Percentiles rank a stretch among this genome's conserved stretches.
These are phyloP conservation scores for Dicyrtoma fusca DNA, from an alignment of 2,888 invertebrate species.

Conservation along the genomic window DNA sequence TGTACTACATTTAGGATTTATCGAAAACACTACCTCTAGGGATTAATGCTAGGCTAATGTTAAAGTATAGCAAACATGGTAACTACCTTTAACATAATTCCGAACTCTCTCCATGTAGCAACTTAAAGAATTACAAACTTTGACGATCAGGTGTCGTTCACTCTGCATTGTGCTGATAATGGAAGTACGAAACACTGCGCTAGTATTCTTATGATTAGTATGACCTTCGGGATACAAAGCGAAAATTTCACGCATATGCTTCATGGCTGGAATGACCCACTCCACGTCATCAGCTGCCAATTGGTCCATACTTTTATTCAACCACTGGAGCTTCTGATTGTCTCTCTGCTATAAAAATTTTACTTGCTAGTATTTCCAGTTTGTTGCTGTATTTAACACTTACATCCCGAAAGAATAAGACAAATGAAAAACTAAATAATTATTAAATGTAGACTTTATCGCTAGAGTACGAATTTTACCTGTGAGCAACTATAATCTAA, in stretches of 20 bases:
- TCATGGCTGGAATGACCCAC: constrained; percentile 93
- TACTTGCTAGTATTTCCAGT: background rate
- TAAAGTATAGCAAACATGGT: background rate
- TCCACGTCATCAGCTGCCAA: constrained; percentile 74
- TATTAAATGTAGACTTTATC: background rate
- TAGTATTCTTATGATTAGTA: constrained; percentile 62
- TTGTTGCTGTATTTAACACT: background rate
- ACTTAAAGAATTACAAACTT: constrained; percentile 53
- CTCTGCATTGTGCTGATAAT: constrained; percentile 52
- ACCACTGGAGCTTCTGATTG: constrained; percentile 92
- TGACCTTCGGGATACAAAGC: constrained; percentile 84
- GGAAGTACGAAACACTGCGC: constrained; percentile 48
- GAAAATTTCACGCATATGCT: constrained; percentile 94
- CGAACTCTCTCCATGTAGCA: constrained; percentile 85
- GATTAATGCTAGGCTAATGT: too few relatives aligned
- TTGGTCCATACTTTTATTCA: constrained; percentile 95
- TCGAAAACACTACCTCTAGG: too few relatives aligned
- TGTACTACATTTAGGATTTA: too few relatives aligned
- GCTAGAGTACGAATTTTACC: constrained; percentile 58
- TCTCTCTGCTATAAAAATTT: constrained; percentile 72
- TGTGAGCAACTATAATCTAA: constrained; percentile 97
- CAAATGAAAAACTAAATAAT: constrained; percentile 1
- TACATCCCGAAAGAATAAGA: too few relatives aligned
- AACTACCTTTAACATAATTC: constrained; percentile 64
- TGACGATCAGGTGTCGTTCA: constrained; percentile 53